Percentiles rank a stretch among this genome's conserved stretches.
Evolutionary conservation across 2,797 vertebrate species (phyloP).

Genomic region (Tapera naevia): DNA sequence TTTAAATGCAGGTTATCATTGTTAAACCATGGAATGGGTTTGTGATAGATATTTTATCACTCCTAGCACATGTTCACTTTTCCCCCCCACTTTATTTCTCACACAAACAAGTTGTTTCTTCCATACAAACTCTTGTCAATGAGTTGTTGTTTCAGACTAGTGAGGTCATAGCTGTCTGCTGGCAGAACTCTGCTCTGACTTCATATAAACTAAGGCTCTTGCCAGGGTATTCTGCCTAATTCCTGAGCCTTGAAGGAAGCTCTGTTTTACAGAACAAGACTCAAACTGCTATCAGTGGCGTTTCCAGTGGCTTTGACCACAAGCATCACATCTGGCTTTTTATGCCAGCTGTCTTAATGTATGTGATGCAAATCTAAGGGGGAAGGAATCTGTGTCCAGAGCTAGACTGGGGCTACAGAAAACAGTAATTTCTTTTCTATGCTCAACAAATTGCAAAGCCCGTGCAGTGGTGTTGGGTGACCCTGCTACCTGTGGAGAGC

Average conservation of each 20-base stretch:
- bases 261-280: slow-evolving; percentile 10
- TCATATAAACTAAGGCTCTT: slow-evolving; percentile 53
- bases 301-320: background rate
- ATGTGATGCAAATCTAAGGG: background rate
- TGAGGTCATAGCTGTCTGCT: slow-evolving; percentile 81
- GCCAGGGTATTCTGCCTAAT: slow-evolving; percentile 70
- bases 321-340: background rate
- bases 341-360: background rate
- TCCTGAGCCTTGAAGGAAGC: slow-evolving; percentile 39
- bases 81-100: background rate
- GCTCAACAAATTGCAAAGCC: background rate
- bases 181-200: slow-evolving; percentile 66
- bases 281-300: background rate
- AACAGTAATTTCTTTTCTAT: background rate
- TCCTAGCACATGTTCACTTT: accelerated
- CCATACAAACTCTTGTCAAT: slow-evolving; percentile 34
- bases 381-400: background rate
- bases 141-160: slow-evolving; percentile 72
- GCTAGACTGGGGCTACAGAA: background rate
- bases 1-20: background rate
- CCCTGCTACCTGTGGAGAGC: background rate
- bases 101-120: slow-evolving; percentile 46
- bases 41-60: background rate
- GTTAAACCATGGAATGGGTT: background rate
- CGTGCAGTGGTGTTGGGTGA: background rate